Evolutionary conservation across 2,797 vertebrate genomes (phyloP).

Genomic region (Acanthurus tractus): DNA sequence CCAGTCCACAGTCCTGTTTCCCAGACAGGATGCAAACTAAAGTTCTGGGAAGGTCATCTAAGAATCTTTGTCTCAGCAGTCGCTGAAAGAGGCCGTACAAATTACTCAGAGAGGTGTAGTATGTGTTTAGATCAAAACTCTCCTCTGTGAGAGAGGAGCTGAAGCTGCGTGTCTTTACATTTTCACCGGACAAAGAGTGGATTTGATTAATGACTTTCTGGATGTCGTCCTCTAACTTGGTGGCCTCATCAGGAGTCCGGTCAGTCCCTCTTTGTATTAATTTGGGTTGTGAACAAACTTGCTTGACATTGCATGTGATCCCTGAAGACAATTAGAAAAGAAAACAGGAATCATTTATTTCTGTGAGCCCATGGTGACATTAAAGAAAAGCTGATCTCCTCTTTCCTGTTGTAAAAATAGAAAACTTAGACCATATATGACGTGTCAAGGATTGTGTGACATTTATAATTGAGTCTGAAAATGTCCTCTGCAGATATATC

Average conservation of each 20-base stretch:
- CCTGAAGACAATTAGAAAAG: slow-evolving; percentile 50
- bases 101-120: slow-evolving; percentile 63
- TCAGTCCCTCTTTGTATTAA: slow-evolving; percentile 29
- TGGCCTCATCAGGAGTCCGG: not conserved
- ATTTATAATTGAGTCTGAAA: too few relatives aligned
- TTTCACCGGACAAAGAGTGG: slow-evolving; percentile 60
- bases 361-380: not conserved
- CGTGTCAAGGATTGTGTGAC: not conserved
- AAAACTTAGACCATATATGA: not conserved
- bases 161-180: slow-evolving; percentile 14
- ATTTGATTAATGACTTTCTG: slow-evolving; percentile 70
- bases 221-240: slow-evolving; percentile 66
- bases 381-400: not conserved
- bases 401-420: not conserved
- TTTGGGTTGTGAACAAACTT: slow-evolving; percentile 48
- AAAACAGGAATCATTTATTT: not conserved
- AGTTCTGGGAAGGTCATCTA: slow-evolving; percentile 75
- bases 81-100: slow-evolving; percentile 68
- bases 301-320: slow-evolving; percentile 46
- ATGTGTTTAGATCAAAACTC: slow-evolving; percentile 53
- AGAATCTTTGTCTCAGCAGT: slow-evolving; percentile 61
- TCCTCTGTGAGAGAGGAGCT: not conserved
- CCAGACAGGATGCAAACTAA: slow-evolving; percentile 83
- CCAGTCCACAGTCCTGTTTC: slow-evolving; percentile 76
- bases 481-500: too few relatives aligned